Evolutionary conservation across 1,140 invertebrate species (phyloP).

Genomic region (Drosophila lowei): DNA sequence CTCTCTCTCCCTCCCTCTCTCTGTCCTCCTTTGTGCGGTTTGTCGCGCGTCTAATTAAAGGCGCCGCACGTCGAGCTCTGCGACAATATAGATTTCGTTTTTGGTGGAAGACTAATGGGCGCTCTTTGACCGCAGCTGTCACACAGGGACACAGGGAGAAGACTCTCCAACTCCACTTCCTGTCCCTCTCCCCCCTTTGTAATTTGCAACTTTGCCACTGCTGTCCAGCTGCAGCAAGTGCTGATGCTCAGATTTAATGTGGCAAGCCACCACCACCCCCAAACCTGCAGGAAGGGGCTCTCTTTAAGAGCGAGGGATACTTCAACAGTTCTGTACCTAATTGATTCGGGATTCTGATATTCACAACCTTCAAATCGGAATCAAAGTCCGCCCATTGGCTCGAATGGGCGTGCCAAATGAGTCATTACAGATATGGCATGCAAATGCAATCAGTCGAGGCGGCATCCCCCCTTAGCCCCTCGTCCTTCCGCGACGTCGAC

Average conservation of each 20-base stretch:
- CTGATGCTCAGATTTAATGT: slow-evolving; percentile 60
- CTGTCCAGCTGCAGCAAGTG: slow-evolving; percentile 53
- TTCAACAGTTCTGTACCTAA: too few relatives aligned
- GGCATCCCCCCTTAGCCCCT: slow-evolving; percentile 15
- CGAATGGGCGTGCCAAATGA: slow-evolving; percentile 70
- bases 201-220: slow-evolving; percentile 66
- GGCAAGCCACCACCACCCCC: not conserved
- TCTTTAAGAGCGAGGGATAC: not conserved
- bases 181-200: slow-evolving; percentile 43
- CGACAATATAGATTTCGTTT: slow-evolving; percentile 70
- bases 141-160: slow-evolving; percentile 4
- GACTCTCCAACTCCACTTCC: slow-evolving; percentile 1
- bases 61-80: slow-evolving; percentile 54
- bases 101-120: slow-evolving; percentile 70
- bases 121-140: slow-evolving; percentile 64
- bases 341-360: not conserved
- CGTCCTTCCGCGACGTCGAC: slow-evolving; percentile 42
- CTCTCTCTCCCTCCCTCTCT: too few relatives aligned
- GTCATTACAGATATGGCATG: slow-evolving; percentile 73
- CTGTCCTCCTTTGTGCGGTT: slow-evolving; percentile 26
- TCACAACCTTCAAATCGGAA: not conserved
- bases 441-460: slow-evolving; percentile 33
- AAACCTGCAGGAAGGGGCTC: not conserved
- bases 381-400: not conserved
- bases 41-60: slow-evolving; percentile 66